Percentiles rank a stretch among this genome's conserved stretches.
phyloP scores from a whole-genome alignment of 2,113 vertebrate genomes.

The Ancistrus triradiatus region DNA sequence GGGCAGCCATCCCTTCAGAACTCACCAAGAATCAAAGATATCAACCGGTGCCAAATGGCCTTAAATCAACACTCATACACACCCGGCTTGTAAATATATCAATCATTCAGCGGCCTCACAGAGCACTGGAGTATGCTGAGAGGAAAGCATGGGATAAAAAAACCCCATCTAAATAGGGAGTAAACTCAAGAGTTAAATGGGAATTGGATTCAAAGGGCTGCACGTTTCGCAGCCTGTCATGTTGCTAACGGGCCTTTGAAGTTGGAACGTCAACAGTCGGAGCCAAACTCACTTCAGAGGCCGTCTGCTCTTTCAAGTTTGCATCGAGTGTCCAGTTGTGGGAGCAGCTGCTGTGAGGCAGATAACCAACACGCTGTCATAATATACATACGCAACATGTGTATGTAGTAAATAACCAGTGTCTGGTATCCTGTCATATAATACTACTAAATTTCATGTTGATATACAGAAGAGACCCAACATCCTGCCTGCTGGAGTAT shows the following conservation, averaged over 20 bases:
- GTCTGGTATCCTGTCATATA: too few relatives aligned
- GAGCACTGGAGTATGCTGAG: slow-evolving; percentile 54
- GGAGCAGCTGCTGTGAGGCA: slow-evolving; percentile 63
- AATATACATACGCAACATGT: slow-evolving; percentile 12
- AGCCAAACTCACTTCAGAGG: slow-evolving; percentile 62
- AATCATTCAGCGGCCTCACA: slow-evolving; percentile 51
- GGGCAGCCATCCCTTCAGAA: slow-evolving; percentile 60
- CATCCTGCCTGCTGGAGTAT: too few relatives aligned
- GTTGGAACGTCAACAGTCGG: slow-evolving; percentile 57
- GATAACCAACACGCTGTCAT: slow-evolving; percentile 57
- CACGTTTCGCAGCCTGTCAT: slow-evolving; percentile 58
- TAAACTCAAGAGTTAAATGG: slow-evolving; percentile 60
- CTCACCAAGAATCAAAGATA: slow-evolving; percentile 67
- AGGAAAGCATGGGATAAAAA: slow-evolving; percentile 48
- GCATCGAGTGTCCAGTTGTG: slow-evolving; percentile 60
- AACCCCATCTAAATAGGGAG: slow-evolving; percentile 52
- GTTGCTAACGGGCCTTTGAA: slow-evolving; percentile 67
- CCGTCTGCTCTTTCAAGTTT: slow-evolving; percentile 65
- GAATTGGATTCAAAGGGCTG: slow-evolving; percentile 56
- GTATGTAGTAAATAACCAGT: slow-evolving; percentile 4
- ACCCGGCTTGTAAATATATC: slow-evolving; percentile 58
- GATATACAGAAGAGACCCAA: too few relatives aligned
- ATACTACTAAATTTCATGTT: too few relatives aligned
- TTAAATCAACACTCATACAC: slow-evolving; percentile 59
- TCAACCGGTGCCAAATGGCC: slow-evolving; percentile 60